Base-by-base conservation (phyloP, 2,888 invertebrate species). In the Tetranychus piercei region DNA sequence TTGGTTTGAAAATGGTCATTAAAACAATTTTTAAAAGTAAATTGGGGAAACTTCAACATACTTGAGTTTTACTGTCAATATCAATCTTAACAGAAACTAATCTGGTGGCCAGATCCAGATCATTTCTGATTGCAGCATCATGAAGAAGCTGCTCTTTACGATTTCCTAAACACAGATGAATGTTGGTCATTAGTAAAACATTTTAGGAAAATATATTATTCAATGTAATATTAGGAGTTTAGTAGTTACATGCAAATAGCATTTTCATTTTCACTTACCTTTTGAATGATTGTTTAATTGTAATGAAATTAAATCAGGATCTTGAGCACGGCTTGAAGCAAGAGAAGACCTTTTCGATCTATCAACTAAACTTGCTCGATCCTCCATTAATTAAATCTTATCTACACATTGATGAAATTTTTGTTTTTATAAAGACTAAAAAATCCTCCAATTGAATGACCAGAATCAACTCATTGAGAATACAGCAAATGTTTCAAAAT, bases 41-140 rank as follows among this genome's bases (percentile, higher is more conserved):
- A 44, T 18, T 44, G 34, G 43, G 43, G 34, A 34, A 34, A 6
- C 15, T 20, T 43, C 44, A 20, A 76, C 78, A 77, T 71, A 79
- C 83, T 78, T 83, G 82, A 77, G 82, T 82, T 78, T 81, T 81
- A 76, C 81, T 81, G 78, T 83, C 82, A 77, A 83, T 80, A 77
- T 82, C 81, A 44, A 82, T 81, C 77, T 80, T 81, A 69, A 81
- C 81, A 43, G 79, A 77, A 71, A 81, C 76, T 9, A 83, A 79
- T 73, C 79, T 79, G 74, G 80, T 80, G 22, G 81, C 80, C n/a
- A 79, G 79, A 15, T 80, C 80, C 6, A 81, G 76, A 76, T 82
- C 81, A 77, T 83, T 83, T 77, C 81, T 81, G 76, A 82, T 80
- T 74, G 82, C 81, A 20, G 83, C 83, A 73, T 83, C 82, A 76